Conservation (phyloP, 2,797 vertebrate species). For the Malacoctenus gilli region DNA sequence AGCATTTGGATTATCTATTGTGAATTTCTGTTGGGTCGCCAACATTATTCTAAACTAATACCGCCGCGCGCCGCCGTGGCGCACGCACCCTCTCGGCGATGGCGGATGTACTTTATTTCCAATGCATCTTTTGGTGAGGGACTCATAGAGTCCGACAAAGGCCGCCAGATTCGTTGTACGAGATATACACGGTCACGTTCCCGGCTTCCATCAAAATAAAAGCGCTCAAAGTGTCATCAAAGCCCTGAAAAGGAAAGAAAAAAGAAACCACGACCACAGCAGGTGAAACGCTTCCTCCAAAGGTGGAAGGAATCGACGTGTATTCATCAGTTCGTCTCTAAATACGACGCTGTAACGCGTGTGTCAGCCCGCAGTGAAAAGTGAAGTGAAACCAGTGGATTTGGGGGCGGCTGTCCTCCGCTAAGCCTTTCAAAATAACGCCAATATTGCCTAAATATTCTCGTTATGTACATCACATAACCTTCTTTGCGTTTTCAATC, state of each 20-base stretch:
- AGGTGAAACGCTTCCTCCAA: no score
- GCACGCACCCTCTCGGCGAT: conserved; percentile 57
- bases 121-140: conserved; percentile 61
- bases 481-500: conserved; percentile 78
- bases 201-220: background rate
- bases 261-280: background rate
- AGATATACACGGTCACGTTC: conserved; percentile 35
- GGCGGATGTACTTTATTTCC: conserved; percentile 67
- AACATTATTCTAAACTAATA: conserved; percentile 71
- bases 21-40: conserved; percentile 55
- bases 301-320: no score
- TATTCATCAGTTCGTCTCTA: no score
- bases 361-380: conserved; percentile 23
- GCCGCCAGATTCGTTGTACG: conserved; percentile 52
- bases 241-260: conserved; percentile 12
- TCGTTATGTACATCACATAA: conserved; percentile 70
- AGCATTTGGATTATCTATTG: conserved; percentile 71
- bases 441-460: conserved; percentile 79
- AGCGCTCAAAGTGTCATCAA: no score
- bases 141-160: conserved; percentile 62
- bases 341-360: background rate
- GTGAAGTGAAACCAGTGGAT: conserved; percentile 19
- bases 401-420: conserved; percentile 23
- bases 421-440: conserved; percentile 75
- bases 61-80: conserved; percentile 46